Evolutionary conservation across 2,888 invertebrate species (phyloP).

Genomic region (Yponomeuta sedellus): DNA sequence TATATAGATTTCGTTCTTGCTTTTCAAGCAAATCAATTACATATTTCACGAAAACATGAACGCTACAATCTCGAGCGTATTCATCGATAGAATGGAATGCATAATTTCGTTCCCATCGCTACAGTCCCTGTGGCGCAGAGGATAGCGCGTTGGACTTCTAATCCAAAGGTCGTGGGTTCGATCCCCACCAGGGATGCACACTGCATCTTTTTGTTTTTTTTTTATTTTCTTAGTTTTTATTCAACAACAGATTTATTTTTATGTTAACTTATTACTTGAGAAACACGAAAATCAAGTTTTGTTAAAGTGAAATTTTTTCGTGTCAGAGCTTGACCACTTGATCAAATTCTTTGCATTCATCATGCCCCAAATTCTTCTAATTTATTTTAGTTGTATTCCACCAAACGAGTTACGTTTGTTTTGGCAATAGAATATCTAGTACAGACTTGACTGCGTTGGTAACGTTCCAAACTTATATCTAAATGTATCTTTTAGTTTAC

Average conservation of each 20-base stretch:
- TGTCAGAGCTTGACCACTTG: background rate
- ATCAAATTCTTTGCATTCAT: background rate
- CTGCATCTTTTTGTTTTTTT: slow-evolving; percentile 20
- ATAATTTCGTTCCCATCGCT: slow-evolving; percentile 32
- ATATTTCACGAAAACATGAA: background rate
- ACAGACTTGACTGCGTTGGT: too few relatives aligned
- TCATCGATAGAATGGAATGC: slow-evolving; percentile 21
- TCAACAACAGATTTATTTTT: background rate
- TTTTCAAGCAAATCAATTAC: background rate
- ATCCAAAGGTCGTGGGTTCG: slow-evolving; percentile 92
- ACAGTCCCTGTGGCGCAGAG: slow-evolving; percentile 88
- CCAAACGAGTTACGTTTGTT: too few relatives aligned
- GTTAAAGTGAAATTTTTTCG: background rate
- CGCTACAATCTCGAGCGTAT: background rate
- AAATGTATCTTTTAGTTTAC: too few relatives aligned
- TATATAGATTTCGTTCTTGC: too few relatives aligned
- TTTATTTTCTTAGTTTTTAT: slow-evolving; percentile 20
- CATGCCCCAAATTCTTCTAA: background rate
- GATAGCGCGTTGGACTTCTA: slow-evolving; percentile 93
- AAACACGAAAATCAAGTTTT: background rate
- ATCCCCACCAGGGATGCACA: slow-evolving; percentile 86
- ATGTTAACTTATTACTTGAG: background rate
- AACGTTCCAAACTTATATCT: too few relatives aligned
- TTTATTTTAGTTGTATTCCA: background rate
- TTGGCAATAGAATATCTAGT: too few relatives aligned